Conservation (phyloP, 2,888 invertebrate genomes). For the Odontocerum albicorne region DNA sequence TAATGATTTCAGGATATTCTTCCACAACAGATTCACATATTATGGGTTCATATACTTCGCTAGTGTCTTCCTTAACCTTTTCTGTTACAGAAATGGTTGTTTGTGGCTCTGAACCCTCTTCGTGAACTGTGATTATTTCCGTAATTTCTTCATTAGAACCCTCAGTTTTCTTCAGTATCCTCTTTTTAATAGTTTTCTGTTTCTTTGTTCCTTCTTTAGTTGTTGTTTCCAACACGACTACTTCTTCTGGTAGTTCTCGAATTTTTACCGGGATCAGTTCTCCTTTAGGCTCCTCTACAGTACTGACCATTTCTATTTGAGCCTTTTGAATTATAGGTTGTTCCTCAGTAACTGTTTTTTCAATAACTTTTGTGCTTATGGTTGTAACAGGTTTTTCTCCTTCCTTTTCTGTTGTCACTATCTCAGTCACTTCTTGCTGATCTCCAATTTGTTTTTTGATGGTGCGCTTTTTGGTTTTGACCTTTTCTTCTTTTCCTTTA, state of each 20-base stretch:
- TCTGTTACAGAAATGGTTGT: conserved; percentile 39
- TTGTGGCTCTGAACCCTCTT: conserved; percentile 31
- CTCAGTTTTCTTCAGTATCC: conserved; percentile 33
- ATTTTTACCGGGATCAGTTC: no score
- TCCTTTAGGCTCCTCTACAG: no score
- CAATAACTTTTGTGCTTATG: conserved; percentile 39
- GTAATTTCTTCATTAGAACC: conserved; percentile 42
- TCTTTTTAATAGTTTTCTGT: conserved; percentile 37
- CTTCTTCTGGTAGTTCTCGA: conserved; percentile 47
- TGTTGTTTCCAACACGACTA: conserved; percentile 41
- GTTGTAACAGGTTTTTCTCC: conserved; percentile 43
- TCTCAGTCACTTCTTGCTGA: conserved; percentile 48
- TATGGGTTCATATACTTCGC: no score
- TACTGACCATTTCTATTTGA: no score
- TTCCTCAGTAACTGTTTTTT: conserved; percentile 38
- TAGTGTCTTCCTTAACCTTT: no score
- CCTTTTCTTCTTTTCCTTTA: conserved; percentile 38
- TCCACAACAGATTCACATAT: conserved; percentile 23
- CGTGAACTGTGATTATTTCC: conserved; percentile 42
- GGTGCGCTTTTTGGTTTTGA: conserved; percentile 45
- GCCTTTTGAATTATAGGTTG: neutral
- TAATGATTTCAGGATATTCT: conserved; percentile 50
- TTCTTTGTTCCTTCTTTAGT: conserved; percentile 42
- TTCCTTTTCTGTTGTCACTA: conserved; percentile 46
- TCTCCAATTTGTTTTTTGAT: conserved; percentile 44